Conservation (phyloP, 2,888 invertebrate species). For the Phyllotreta striolata region DNA sequence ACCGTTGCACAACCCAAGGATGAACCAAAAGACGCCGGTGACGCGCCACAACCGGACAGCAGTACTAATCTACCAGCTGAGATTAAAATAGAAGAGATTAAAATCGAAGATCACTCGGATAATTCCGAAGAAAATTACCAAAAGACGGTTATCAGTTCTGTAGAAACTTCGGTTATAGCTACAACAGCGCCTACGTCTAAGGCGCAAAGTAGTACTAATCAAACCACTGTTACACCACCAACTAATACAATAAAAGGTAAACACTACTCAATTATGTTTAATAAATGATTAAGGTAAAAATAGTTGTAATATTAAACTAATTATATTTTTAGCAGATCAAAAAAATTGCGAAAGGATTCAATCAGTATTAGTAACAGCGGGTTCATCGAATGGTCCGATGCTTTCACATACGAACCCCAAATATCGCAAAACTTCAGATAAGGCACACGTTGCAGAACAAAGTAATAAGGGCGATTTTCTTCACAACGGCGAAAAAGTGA, state of each 20-base stretch:
- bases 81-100: conserved; percentile 47
- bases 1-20: conserved; percentile 58
- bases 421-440: conserved; percentile 55
- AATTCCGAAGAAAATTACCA: conserved; percentile 49
- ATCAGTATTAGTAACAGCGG: conserved; percentile 59
- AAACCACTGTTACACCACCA: conserved; percentile 51
- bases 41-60: conserved; percentile 53
- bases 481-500: conserved; percentile 58
- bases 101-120: conserved; percentile 54
- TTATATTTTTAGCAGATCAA: conserved; percentile 37
- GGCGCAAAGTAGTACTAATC: conserved; percentile 44
- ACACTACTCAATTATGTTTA: background rate
- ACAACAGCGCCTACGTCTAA: conserved; percentile 46
- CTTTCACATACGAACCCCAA: conserved; percentile 57
- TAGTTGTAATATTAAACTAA: conserved; percentile 2
- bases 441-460: conserved; percentile 50
- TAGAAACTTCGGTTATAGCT: conserved; percentile 59
- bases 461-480: conserved; percentile 55
- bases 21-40: conserved; percentile 30
- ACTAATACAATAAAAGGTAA: conserved; percentile 53
- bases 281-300: background rate
- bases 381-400: conserved; percentile 60
- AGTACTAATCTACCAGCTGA: conserved; percentile 51
- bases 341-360: conserved; percentile 56
- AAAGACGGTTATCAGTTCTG: conserved; percentile 51